Percentiles rank a stretch among this genome's conserved stretches.
Conservation (phyloP, 2,113 vertebrate genomes). For the Lichenostomus cassidix region DNA sequence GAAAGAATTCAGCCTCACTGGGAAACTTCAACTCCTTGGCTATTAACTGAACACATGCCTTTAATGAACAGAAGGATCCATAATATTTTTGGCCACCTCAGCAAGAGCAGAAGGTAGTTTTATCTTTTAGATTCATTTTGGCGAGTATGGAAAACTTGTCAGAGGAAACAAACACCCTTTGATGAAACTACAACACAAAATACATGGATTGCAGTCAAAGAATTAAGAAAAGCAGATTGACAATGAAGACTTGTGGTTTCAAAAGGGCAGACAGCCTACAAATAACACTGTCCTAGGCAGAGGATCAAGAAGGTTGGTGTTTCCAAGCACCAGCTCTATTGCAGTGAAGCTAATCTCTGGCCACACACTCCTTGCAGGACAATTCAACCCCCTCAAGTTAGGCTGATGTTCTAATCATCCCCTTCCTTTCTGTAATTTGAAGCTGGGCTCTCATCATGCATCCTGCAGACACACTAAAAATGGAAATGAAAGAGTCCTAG, state of each 20-base stretch:
- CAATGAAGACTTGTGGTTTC: neutral
- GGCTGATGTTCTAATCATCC: neutral
- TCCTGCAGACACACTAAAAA: neutral
- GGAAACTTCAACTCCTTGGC: neutral
- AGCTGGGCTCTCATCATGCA: neutral
- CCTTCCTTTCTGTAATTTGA: neutral
- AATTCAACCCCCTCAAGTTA: neutral
- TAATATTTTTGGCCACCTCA: neutral
- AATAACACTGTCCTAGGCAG: neutral
- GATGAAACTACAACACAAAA: neutral
- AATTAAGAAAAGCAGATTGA: constrained; percentile 10
- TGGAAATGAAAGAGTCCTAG: neutral
- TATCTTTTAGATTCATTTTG: constrained; percentile 2
- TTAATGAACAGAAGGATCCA: neutral
- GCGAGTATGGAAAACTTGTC: neutral
- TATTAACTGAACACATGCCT: neutral
- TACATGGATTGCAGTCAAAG: neutral
- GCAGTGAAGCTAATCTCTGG: neutral
- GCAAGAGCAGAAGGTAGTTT: constrained; percentile 1
- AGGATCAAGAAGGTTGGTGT: neutral
- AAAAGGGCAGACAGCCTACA: neutral
- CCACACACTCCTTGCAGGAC: neutral
- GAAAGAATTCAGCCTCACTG: constrained; percentile 14
- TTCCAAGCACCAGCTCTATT: neutral
- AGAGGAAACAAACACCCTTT: constrained; percentile 25